Evolutionary conservation across 2,888 invertebrate genomes (phyloP), one percentile per base, ranked within the genome.

Genomic region (Strigamia maritima): DNA sequence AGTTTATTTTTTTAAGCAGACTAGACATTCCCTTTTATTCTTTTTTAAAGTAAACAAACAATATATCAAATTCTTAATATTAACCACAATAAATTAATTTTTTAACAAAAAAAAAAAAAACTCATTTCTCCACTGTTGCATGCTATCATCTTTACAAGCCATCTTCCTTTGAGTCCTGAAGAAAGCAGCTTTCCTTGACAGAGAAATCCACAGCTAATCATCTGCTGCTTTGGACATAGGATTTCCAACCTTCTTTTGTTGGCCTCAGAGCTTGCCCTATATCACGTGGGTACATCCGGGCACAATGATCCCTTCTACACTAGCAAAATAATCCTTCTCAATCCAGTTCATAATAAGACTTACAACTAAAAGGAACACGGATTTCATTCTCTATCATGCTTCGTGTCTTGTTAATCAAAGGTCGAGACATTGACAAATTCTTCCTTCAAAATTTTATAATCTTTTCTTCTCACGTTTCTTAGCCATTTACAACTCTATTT

Each of bases 261-360:
- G 26, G 65, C 28, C 26, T 26, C 49, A 49, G n/a, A 49, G n/a
- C 16, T 49, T 49, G 49, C 16, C 49, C 26, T 65, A 24, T 65
- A 65, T 65, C 65, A 65, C 65, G 65, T 26, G 65, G 65, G 26
- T 65, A 65, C 65, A 65, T 65, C 65, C 60, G 60, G 60, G 60
- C 60, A 60, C 60, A 60, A 22, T 60, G 60, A 60, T 60, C 60
- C n/a, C 60, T 60, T 24, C 60, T 24, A 16, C 28, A 65, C 10
- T 65, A 65, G 24, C 65, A 26, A 65, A 24, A 65, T 65, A 65
- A 65, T 65, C 65, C 65, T 26, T 16, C 28, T 26, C 10, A 26
- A 65, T 65, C 65, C 65, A 65, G 26, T 65, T 65, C 65, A 26
- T 65, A 65, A 65, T 65, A 65, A 24, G 60, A 19, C 60, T 60